phyloP scores from a whole-genome alignment of 2,113 vertebrate genomes.

The Leucopsar rothschildi region DNA sequence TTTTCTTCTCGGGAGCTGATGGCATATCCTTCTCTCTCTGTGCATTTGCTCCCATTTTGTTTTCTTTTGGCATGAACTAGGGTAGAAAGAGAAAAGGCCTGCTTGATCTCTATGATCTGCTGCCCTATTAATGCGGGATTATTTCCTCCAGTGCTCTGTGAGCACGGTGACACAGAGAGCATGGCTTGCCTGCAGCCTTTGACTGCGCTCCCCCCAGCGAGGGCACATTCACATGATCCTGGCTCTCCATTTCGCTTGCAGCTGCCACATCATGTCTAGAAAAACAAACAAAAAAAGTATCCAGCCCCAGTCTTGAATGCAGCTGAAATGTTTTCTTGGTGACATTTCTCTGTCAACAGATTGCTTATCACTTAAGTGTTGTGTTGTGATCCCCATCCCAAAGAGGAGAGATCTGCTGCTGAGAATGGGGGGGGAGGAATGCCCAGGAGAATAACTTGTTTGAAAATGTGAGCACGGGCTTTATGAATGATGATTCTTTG shows the following conservation, averaged over 20 bases:
- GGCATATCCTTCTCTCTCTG: background rate
- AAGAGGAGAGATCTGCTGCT: background rate
- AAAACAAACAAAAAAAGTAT: conserved; percentile 18
- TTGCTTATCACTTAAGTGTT: conserved; percentile 12
- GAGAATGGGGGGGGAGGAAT: background rate
- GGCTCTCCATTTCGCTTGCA: conserved; percentile 11
- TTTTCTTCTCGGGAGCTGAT: background rate
- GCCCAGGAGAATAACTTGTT: background rate
- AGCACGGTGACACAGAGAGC: conserved; percentile 1
- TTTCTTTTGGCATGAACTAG: background rate
- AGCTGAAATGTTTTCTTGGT: conserved; percentile 23
- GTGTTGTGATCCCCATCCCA: background rate
- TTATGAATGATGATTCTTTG: background rate
- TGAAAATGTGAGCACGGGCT: background rate
- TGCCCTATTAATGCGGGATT: conserved; percentile 43
- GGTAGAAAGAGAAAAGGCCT: conserved; percentile 2
- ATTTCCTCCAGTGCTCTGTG: background rate
- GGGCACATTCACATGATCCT: conserved; percentile 20
- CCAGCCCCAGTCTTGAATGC: background rate
- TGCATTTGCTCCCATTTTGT: background rate
- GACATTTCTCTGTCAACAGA: conserved; percentile 36
- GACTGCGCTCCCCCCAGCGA: background rate
- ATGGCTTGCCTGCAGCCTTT: conserved; percentile 32
- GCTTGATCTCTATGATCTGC: conserved; percentile 13
- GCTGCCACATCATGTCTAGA: conserved; percentile 20